Percentiles rank a stretch among this genome's conserved stretches.
phyloP scores from a whole-genome alignment of 2,113 vertebrate species.

The Patagioenas fasciata region DNA sequence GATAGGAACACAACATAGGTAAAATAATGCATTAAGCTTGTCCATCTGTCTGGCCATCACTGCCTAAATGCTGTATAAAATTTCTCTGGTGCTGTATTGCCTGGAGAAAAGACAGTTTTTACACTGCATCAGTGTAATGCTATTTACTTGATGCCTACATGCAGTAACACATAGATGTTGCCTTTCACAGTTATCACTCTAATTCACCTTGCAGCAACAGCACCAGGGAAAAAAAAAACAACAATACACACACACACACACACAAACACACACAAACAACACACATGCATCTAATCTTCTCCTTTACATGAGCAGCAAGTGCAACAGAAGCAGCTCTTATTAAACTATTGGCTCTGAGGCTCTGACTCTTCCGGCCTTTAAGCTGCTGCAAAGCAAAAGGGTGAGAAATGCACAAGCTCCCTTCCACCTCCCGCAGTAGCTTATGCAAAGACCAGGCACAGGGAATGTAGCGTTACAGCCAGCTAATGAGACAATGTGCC shows the following conservation, averaged over 20 bases:
- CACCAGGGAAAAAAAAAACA: not conserved
- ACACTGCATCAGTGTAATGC: not conserved
- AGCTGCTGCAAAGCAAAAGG: not conserved
- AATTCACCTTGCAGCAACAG: not conserved
- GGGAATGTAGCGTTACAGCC: not conserved
- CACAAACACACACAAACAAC: no score
- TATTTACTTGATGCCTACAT: not conserved
- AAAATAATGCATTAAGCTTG: not conserved
- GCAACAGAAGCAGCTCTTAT: rapidly evolving
- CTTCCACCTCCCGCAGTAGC: not conserved
- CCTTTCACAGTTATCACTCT: not conserved
- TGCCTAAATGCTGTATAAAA: not conserved
- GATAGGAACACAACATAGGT: not conserved
- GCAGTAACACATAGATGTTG: not conserved
- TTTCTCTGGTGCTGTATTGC: not conserved
- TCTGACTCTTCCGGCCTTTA: not conserved
- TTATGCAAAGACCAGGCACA: not conserved
- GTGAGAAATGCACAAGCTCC: not conserved
- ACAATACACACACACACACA: no score
- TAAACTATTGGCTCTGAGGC: not conserved
- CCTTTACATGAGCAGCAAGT: not conserved
- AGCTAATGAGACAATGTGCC: not conserved
- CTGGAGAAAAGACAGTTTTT: not conserved
- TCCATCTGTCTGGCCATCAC: not conserved
- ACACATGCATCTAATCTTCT: not conserved